phyloP scores from a whole-genome alignment of 2,113 vertebrate species.

The Seriola dumerili region DNA sequence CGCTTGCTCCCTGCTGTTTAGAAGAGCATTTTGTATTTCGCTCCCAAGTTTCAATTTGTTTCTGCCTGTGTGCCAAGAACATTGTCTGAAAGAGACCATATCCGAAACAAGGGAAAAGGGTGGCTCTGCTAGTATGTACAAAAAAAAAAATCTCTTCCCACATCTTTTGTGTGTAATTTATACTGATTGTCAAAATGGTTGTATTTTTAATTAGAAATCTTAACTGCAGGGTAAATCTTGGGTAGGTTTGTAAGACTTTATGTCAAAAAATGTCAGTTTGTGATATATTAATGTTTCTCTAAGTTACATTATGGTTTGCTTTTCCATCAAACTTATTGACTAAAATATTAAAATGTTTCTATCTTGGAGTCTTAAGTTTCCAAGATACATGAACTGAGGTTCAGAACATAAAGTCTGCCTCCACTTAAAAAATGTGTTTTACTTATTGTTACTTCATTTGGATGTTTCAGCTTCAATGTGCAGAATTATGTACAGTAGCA shows the following conservation, averaged over 20 bases:
- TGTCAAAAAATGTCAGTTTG: not conserved
- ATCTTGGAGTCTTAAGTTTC: not conserved
- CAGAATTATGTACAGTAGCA: not conserved
- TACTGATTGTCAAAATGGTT: not conserved
- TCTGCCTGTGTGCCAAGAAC: constrained; percentile 54
- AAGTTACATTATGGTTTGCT: not conserved
- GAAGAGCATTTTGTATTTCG: constrained; percentile 64
- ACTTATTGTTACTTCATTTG: not conserved
- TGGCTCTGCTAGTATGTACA: constrained; percentile 14
- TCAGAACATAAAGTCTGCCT: not conserved
- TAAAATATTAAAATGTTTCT: not conserved
- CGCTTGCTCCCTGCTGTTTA: constrained; percentile 66
- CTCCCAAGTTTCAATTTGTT: constrained; percentile 70
- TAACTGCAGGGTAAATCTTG: not conserved
- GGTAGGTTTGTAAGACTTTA: not conserved
- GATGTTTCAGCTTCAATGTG: constrained; percentile 1
- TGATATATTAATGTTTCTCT: not conserved
- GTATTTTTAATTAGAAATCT: not conserved
- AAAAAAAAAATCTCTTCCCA: not conserved
- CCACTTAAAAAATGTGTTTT: not conserved
- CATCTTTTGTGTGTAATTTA: not conserved
- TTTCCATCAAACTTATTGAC: not conserved
- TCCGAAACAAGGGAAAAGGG: constrained; percentile 13
- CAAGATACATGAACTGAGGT: not conserved
- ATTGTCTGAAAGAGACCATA: constrained; percentile 55